Conservation (phyloP, 2,113 vertebrate species). For the Astatoreochromis straeleni region DNA sequence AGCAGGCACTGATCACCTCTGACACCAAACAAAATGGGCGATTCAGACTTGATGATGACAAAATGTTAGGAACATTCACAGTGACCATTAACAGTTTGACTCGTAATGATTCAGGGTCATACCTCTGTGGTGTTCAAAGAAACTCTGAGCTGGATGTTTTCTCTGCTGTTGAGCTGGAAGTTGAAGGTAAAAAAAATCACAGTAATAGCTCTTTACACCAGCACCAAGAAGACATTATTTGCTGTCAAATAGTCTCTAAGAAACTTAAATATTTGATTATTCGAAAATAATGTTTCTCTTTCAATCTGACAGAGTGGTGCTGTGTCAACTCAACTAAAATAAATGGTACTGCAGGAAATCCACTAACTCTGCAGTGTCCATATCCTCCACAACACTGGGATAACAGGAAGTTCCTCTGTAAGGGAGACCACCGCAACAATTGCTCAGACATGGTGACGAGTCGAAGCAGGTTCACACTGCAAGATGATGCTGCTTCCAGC, state of each 20-base stretch:
- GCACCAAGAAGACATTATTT: neutral
- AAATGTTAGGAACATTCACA: fast-evolving
- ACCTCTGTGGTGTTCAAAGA: neutral
- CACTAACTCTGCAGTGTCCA: neutral
- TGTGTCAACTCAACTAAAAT: neutral
- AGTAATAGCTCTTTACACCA: neutral
- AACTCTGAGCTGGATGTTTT: neutral
- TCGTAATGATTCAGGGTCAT: fast-evolving
- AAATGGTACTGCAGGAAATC: neutral
- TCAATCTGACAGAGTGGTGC: neutral
- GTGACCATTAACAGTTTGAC: neutral
- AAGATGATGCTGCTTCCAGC: neutral
- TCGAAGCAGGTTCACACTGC: neutral
- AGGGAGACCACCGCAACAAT: neutral
- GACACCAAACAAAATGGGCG: neutral
- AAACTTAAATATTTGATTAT: neutral
- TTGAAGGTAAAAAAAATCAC: neutral
- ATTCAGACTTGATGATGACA: neutral
- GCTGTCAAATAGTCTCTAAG: neutral
- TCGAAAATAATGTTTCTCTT: neutral
- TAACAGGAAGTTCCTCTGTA: neutral
- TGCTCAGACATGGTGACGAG: neutral
- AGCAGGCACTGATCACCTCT: neutral
- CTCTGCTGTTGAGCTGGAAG: neutral
- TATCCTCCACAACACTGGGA: neutral